A percentile compares a stretch with the other conserved stretches of the same genome.
Conservation (phyloP, 2,797 vertebrate species). For the Protosalanx chinensis region DNA sequence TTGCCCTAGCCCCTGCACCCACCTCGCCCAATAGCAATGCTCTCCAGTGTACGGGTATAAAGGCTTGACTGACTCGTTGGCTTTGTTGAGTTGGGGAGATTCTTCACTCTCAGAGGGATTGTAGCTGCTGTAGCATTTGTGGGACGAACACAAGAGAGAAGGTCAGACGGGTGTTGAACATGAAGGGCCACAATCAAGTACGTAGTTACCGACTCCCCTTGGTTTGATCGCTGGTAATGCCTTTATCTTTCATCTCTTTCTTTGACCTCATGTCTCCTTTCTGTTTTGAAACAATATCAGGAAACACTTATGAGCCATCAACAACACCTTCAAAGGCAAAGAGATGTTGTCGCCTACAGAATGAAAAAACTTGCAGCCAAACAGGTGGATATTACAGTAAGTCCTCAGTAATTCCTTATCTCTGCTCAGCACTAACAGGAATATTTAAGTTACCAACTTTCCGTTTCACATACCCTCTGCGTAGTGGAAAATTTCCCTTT, state of each 20-base stretch:
- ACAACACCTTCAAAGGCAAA: conserved; percentile 58
- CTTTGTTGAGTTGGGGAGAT: conserved; percentile 13
- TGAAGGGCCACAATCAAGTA: conserved; percentile 51
- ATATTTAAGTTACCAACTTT: no score
- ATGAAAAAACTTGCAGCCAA: conserved; percentile 65
- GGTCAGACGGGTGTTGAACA: conserved; percentile 12
- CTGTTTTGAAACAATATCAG: conserved; percentile 26
- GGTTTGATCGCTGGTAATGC: not conserved
- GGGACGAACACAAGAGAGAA: not conserved
- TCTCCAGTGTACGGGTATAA: conserved; percentile 47
- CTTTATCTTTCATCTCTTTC: not conserved
- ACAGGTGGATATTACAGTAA: conserved; percentile 60
- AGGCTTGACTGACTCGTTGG: conserved; percentile 24
- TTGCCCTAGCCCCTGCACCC: conserved; percentile 10
- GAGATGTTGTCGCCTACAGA: conserved; percentile 49
- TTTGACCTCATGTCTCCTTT: not conserved
- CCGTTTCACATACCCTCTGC: no score
- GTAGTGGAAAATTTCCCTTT: not conserved
- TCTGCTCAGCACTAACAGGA: no score
- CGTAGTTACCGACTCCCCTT: not conserved
- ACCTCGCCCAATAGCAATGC: conserved; percentile 13
- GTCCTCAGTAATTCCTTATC: conserved; percentile 15
- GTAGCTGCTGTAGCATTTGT: conserved; percentile 1
- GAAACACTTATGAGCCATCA: conserved; percentile 50
- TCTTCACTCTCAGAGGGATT: not conserved